A percentile compares a stretch with the other conserved stretches of the same genome.
phyloP scores from a whole-genome alignment of 1,140 invertebrate genomes.

The Sipha flava region DNA sequence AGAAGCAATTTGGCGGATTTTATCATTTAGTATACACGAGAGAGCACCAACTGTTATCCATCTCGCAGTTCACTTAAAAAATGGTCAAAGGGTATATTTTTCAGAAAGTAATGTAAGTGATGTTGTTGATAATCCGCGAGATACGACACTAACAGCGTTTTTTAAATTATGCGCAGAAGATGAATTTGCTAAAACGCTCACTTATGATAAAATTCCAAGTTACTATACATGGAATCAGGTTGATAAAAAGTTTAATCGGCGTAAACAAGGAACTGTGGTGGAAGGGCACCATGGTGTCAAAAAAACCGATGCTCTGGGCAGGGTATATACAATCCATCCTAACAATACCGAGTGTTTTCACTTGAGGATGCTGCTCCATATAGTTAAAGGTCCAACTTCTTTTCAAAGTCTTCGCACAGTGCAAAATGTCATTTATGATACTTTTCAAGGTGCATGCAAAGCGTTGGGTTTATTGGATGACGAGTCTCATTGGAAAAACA shows the following conservation, averaged over 20 bases:
- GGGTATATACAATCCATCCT: too few relatives aligned
- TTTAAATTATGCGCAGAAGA: neutral
- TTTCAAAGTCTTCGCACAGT: constrained; percentile 43
- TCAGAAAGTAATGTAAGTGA: too few relatives aligned
- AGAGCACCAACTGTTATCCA: too few relatives aligned
- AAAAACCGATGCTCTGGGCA: too few relatives aligned
- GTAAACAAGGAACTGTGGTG: neutral
- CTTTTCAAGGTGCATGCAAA: constrained; percentile 40
- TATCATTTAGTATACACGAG: too few relatives aligned
- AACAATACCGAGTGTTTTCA: constrained; percentile 43
- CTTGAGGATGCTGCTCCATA: constrained; percentile 45
- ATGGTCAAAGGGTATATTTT: too few relatives aligned
- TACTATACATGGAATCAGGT: too few relatives aligned
- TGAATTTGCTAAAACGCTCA: neutral
- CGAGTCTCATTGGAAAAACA: constrained; percentile 39
- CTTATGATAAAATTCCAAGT: neutral
- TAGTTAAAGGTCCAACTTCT: too few relatives aligned
- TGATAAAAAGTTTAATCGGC: too few relatives aligned
- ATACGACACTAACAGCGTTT: neutral
- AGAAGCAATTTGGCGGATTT: too few relatives aligned
- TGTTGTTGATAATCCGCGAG: neutral
- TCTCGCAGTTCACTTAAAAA: too few relatives aligned
- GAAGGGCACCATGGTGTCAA: neutral
- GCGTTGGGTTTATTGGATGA: constrained; percentile 40
- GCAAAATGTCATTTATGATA: constrained; percentile 37